Evolutionary conservation across 2,888 invertebrate species (phyloP).

Genomic region (Dynastes grantii): DNA sequence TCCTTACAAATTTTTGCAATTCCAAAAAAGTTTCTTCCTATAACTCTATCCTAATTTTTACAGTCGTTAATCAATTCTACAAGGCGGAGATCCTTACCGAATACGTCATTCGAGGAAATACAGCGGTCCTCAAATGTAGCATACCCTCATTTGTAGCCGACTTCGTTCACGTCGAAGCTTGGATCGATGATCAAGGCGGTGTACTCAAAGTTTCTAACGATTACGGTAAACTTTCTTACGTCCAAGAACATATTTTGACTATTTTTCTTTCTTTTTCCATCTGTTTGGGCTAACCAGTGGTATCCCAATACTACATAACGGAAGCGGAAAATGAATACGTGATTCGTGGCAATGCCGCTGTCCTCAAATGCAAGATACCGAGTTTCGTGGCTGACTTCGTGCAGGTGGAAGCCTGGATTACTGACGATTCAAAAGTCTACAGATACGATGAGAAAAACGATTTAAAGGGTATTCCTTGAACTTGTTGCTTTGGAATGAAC

Average conservation of each 20-base stretch:
- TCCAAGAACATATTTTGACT: background rate
- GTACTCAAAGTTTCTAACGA: conserved; percentile 70
- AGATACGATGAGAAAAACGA: conserved; percentile 71
- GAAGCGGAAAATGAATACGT: conserved; percentile 96
- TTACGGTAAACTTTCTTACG: conserved; percentile 70
- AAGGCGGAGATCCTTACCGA: conserved; percentile 90
- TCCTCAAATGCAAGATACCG: conserved; percentile 95
- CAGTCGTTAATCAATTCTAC: conserved; percentile 92
- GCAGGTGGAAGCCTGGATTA: conserved; percentile 87
- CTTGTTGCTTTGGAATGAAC: background rate
- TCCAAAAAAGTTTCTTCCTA: background rate
- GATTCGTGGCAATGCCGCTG: conserved; percentile 91
- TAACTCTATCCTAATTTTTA: conserved; percentile 66
- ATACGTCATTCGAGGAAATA: conserved; percentile 91
- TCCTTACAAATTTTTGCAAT: too few species aligned
- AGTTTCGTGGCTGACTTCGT: conserved; percentile 96
- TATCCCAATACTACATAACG: conserved; percentile 90
- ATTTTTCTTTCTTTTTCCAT: conserved; percentile 23
- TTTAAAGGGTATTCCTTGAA: background rate
- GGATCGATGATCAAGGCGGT: conserved; percentile 81
- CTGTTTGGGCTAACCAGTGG: conserved; percentile 76
- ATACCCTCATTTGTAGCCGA: conserved; percentile 93
- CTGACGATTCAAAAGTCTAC: conserved; percentile 82
- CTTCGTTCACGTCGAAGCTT: conserved; percentile 91
- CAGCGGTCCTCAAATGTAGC: conserved; percentile 90